Evolutionary conservation across 2,113 vertebrate genomes (phyloP).

Genomic region (Oryzias melastigma): DNA sequence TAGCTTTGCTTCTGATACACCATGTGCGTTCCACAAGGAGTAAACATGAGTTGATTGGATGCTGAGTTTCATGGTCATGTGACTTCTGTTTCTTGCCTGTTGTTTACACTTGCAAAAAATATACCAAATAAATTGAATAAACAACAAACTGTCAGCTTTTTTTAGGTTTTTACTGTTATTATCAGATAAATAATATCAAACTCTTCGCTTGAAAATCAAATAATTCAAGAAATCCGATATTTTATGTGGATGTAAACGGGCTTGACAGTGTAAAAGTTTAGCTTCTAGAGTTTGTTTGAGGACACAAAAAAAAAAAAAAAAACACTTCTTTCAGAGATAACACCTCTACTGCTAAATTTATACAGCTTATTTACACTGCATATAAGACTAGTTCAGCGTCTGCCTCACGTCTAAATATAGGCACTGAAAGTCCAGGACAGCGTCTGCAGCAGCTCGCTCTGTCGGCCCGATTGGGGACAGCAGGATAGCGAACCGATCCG

Average conservation of each 20-base stretch:
- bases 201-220: too few species aligned
- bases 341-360: conserved; percentile 72
- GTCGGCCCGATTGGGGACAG: conserved; percentile 29
- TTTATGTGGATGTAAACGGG: not conserved
- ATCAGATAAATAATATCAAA: too few species aligned
- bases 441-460: conserved; percentile 36
- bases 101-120: too few species aligned
- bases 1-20: too few species aligned
- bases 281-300: conserved; percentile 4
- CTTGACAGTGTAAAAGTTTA: not conserved
- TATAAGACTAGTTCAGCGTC: conserved; percentile 52
- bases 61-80: too few species aligned
- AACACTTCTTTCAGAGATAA: conserved; percentile 43
- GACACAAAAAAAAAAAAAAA: not conserved
- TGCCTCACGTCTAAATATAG: conserved; percentile 72
- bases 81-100: too few species aligned
- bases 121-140: too few species aligned
- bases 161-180: too few species aligned
- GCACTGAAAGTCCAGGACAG: conserved; percentile 62
- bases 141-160: too few species aligned
- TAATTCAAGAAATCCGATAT: too few species aligned
- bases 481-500: conserved; percentile 24
- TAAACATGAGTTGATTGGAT: too few species aligned
- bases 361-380: conserved; percentile 74
- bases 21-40: too few species aligned